A percentile compares a stretch with the other conserved stretches of the same genome.
Conservation (phyloP, 30 jellyfish, hydroid and myxozoan genomes). For the Nemopilema nomurai region DNA sequence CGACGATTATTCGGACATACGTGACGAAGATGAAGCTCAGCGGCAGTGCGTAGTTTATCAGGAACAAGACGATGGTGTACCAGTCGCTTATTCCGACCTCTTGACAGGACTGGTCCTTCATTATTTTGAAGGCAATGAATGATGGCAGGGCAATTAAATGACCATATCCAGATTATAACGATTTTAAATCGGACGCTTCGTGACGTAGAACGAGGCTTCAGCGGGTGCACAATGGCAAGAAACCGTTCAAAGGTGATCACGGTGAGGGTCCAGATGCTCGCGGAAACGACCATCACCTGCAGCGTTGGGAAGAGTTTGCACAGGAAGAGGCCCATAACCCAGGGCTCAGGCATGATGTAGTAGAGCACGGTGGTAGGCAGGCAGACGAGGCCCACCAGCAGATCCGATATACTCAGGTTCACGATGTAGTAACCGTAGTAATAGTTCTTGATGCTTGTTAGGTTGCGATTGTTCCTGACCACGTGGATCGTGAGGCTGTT, state of each 20-base stretch:
- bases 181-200: slow-evolving; percentile 44
- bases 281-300: slow-evolving; percentile 73
- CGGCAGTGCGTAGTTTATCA: slow-evolving; percentile 65
- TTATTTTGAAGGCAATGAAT: slow-evolving; percentile 49
- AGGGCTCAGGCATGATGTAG: slow-evolving; percentile 35
- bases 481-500: slow-evolving; percentile 69
- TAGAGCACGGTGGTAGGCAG: slow-evolving; percentile 59
- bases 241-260: slow-evolving; percentile 70
- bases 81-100: slow-evolving; percentile 46
- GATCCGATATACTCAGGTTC: slow-evolving; percentile 69
- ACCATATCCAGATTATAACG: slow-evolving; percentile 71
- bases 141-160: slow-evolving; percentile 63
- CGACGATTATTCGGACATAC: slow-evolving; percentile 50
- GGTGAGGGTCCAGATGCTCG: slow-evolving; percentile 70
- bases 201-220: slow-evolving; percentile 66
- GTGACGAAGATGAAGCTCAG: slow-evolving; percentile 41
- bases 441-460: slow-evolving; percentile 62
- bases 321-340: slow-evolving; percentile 60
- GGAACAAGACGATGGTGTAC: slow-evolving; percentile 65
- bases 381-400: slow-evolving; percentile 75
- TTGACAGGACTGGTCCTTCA: slow-evolving; percentile 24
- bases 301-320: slow-evolving; percentile 76
- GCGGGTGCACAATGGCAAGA: slow-evolving; percentile 72
- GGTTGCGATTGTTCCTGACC: slow-evolving; percentile 46
- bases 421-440: slow-evolving; percentile 73